Evolutionary conservation across 2,888 invertebrate genomes (phyloP).

Genomic region (Agrilus mali): DNA sequence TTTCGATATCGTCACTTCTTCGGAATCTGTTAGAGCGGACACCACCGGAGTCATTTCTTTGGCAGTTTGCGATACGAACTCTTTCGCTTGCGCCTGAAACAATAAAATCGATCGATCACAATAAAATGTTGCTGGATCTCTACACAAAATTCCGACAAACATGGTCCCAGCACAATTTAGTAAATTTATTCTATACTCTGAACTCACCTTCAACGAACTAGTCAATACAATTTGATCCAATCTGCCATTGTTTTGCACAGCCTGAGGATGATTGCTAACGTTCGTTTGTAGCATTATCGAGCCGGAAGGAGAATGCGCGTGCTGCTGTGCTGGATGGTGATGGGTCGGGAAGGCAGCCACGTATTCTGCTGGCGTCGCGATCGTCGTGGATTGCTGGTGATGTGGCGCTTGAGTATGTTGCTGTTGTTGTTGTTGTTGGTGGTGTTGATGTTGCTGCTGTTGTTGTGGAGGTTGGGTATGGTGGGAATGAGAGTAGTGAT

Average conservation of each 20-base stretch:
- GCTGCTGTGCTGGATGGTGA: conserved; percentile 1
- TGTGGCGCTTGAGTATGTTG: not conserved
- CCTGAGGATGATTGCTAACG: conserved; percentile 9
- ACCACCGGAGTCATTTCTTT: conserved; percentile 49
- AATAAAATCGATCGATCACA: not conserved
- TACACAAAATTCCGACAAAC: no score
- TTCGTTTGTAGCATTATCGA: not conserved
- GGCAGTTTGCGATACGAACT: conserved; percentile 26
- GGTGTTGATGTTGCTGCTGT: not conserved
- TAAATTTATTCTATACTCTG: not conserved
- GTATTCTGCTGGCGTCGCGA: not conserved
- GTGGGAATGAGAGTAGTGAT: conserved; percentile 5
- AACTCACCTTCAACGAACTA: conserved; percentile 31
- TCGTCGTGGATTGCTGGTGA: conserved; percentile 2
- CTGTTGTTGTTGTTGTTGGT: not conserved
- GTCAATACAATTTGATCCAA: conserved; percentile 26
- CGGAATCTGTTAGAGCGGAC: conserved; percentile 57
- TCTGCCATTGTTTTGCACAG: conserved; percentile 19
- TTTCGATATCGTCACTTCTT: conserved; percentile 43
- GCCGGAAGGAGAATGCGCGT: not conserved
- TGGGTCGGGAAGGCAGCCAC: not conserved
- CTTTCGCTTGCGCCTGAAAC: conserved; percentile 30
- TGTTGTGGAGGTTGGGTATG: conserved; percentile 5
- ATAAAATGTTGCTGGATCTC: no score
- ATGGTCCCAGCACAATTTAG: no score